Evolutionary conservation across 2,888 invertebrate genomes (phyloP).

Genomic region (Drosophila borealis): DNA sequence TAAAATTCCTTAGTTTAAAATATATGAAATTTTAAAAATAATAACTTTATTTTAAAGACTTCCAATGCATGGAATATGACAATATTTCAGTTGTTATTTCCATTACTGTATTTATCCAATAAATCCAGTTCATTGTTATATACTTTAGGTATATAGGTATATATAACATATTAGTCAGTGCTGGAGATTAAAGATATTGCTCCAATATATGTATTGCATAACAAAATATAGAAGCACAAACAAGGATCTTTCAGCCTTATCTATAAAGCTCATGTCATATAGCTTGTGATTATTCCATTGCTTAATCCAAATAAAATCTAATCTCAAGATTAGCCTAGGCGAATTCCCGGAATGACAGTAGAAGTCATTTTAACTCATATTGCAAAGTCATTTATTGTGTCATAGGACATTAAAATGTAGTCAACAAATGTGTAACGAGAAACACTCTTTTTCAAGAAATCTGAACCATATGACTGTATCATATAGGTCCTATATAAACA

Average conservation of each 20-base stretch:
- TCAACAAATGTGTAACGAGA: too few species aligned
- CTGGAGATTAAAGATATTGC: constrained; percentile 1
- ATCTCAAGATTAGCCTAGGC: background rate
- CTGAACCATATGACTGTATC: too few species aligned
- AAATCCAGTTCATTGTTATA: background rate
- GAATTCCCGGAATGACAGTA: background rate
- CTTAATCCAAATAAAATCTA: background rate
- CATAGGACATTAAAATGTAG: background rate
- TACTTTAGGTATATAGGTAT: too few species aligned
- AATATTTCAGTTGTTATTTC: too few species aligned
- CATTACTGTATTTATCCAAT: background rate
- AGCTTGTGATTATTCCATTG: background rate
- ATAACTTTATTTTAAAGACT: too few species aligned
- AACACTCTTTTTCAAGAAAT: too few species aligned
- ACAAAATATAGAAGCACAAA: constrained; percentile 1
- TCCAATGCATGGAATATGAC: too few species aligned
- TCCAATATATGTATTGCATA: background rate
- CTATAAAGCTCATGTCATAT: background rate
- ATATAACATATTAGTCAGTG: background rate
- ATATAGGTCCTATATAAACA: too few species aligned
- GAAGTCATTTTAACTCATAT: background rate
- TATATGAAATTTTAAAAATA: too few species aligned
- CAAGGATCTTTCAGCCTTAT: constrained; percentile 6
- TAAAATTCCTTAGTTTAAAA: too few species aligned
- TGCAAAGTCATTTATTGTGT: background rate